phyloP scores from a whole-genome alignment of 2,888 invertebrate species.

The Leptopilina syphax region DNA sequence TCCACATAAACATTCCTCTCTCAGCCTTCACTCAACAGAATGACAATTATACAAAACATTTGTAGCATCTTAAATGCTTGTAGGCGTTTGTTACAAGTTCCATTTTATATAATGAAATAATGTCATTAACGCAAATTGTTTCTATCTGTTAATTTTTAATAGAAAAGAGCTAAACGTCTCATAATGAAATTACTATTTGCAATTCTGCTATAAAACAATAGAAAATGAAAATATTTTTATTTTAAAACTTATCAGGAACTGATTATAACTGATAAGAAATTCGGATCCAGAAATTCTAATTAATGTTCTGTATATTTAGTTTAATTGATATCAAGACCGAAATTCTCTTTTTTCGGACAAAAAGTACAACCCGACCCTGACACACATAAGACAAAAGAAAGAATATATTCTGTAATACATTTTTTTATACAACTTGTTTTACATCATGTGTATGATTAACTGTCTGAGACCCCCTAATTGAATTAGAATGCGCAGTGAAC shows the following conservation, averaged over 20 bases:
- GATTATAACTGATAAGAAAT: too few relatives aligned
- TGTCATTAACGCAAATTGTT: background rate
- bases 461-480: slow-evolving; percentile 3
- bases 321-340: too few relatives aligned
- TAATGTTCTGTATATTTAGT: too few relatives aligned
- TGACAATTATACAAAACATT: slow-evolving; percentile 12
- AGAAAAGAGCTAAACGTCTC: too few relatives aligned
- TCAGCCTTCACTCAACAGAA: slow-evolving; percentile 23
- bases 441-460: slow-evolving; percentile 24
- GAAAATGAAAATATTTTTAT: too few relatives aligned
- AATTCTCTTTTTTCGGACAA: too few relatives aligned
- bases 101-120: background rate
- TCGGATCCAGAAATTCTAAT: too few relatives aligned
- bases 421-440: slow-evolving; percentile 15
- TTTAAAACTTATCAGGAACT: too few relatives aligned
- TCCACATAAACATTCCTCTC: slow-evolving; percentile 24
- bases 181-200: too few relatives aligned
- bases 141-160: background rate
- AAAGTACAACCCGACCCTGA: slow-evolving; percentile 12
- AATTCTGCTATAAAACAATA: too few relatives aligned
- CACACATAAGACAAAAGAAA: background rate
- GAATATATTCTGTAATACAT: background rate
- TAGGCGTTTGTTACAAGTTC: slow-evolving; percentile 21
- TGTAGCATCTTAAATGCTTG: slow-evolving; percentile 22
- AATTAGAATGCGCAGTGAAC: slow-evolving; percentile 36